phyloP scores from a whole-genome alignment of 2,888 invertebrate genomes.

The Oxystoma pomonae region DNA sequence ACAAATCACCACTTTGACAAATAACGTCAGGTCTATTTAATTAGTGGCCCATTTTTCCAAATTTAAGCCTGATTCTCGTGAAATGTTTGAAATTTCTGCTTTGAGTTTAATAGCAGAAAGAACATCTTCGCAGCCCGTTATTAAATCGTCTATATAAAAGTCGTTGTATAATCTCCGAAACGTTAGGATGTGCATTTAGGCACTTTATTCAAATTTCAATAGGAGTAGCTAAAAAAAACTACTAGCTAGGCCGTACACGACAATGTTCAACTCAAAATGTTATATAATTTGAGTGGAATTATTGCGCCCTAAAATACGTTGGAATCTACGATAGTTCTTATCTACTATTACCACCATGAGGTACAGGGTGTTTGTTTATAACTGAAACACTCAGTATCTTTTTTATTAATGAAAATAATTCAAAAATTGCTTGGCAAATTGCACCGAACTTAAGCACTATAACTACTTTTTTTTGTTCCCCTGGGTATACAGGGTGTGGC shows the following conservation, averaged over 20 bases:
- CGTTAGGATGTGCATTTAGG: not conserved
- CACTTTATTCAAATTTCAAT: constrained; percentile 5
- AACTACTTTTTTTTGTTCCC: too few relatives aligned
- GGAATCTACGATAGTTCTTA: not conserved
- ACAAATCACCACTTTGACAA: not conserved
- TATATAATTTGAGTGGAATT: not conserved
- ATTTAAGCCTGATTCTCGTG: constrained; percentile 2
- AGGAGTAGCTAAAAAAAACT: not conserved
- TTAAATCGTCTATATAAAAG: constrained; percentile 9
- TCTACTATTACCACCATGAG: not conserved
- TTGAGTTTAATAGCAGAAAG: not conserved
- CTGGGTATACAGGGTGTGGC: too few relatives aligned
- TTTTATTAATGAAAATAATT: too few relatives aligned
- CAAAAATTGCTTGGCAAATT: too few relatives aligned
- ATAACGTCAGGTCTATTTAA: not conserved
- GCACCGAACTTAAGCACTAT: too few relatives aligned
- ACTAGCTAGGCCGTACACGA: not conserved
- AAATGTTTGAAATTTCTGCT: constrained; percentile 2
- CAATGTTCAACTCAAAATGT: not conserved
- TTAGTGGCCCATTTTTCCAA: constrained; percentile 12
- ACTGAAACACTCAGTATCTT: too few relatives aligned
- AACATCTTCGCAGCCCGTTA: not conserved
- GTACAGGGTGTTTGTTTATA: too few relatives aligned
- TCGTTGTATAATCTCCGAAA: not conserved
- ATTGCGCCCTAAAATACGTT: not conserved